phyloP scores from a whole-genome alignment of 92 coral and sea anemone genomes.

The Parazoanthus darwini region DNA sequence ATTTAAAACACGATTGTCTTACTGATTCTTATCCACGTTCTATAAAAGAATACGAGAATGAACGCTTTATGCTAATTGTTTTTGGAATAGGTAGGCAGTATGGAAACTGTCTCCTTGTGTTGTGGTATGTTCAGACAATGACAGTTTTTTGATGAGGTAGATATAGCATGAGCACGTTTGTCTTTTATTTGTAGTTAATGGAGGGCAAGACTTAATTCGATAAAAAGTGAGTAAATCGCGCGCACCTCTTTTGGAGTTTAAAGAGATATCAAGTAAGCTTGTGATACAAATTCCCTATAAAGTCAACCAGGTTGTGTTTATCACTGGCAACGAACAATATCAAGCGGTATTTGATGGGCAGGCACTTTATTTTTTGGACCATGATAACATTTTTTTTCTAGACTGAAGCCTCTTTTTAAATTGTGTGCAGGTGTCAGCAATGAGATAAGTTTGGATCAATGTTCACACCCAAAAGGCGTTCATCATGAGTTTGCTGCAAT shows the following conservation, averaged over 20 bases:
- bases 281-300: constrained; percentile 18
- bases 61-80: no score
- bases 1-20: no score
- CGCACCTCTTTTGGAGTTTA: constrained; percentile 48
- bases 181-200: no score
- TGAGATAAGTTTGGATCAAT: constrained; percentile 5
- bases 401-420: background rate
- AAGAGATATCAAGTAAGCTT: constrained; percentile 42
- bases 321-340: constrained; percentile 40
- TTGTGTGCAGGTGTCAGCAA: constrained; percentile 6
- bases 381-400: background rate
- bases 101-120: no score
- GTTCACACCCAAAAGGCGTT: background rate
- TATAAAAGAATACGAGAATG: no score
- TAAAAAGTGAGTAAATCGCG: background rate
- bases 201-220: no score
- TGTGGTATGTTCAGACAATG: no score
- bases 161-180: no score
- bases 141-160: no score
- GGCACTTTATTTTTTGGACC: constrained; percentile 7
- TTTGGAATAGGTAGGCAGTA: no score
- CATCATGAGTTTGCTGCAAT: no score
- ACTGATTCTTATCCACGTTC: no score
- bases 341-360: constrained; percentile 38
- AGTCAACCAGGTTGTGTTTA: constrained; percentile 35